Base-by-base conservation (phyloP, 1,140 invertebrate species). In the Ostrea edulis region DNA sequence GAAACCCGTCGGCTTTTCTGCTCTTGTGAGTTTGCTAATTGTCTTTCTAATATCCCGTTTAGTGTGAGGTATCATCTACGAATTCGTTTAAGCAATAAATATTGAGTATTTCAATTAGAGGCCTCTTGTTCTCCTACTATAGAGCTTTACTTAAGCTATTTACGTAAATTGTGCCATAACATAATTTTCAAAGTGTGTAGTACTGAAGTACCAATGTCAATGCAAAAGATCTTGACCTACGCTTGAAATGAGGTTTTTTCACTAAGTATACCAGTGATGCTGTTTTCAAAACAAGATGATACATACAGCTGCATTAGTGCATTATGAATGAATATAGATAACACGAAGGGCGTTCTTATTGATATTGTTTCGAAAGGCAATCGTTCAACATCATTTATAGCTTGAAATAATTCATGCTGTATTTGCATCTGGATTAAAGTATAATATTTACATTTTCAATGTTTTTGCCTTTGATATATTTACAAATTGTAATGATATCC, bases 1-100 rank as follows among this genome's bases (percentile, higher is more conserved):
- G 12, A 20, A 14, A 20, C 17, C 8, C 25, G 11, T 77, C 29
- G 11, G 29, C 11, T 35, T 29, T 25, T 77, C 29, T 25, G 29
- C 22, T 77, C 22, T 77, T 44, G 22, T 25, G 68, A 25, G 68
- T 25, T 77, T 77, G 68, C 68, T 77, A 77, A 77, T 77, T 77
- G 68, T 14, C 29, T 17, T 25, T 35, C 22, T 14, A 35, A 29
- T 14, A 77, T 77, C 12, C 29, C 29, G 11, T 77, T 12, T 25
- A 77, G 22, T 77, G 68, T 77, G 68, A 12, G 68, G 68, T 29
- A 35, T 35, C 12, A 17, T 62, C n/a, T 5, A 7, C 17, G 55
- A 17, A 62, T 62, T 62, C 55, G 7, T 77, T 29, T 77, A 22
- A 77, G 68, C 68, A 14, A 35, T 77, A 77, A 77, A 25, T 77